Percentiles rank a stretch among this genome's conserved stretches.
These are phyloP conservation scores for Sus scrofa DNA, from an alignment of 2,113 vertebrate species.

Conservation along the genomic window T2T-Sscrofa CM000813.6:160778001-160778500, in stretches of 20 bases:
- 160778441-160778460: no score
- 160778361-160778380: not conserved
- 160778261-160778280: not conserved
- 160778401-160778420: not conserved
- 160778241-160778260: not conserved
- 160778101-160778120: not conserved
- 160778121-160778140: not conserved
- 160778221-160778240: not conserved
- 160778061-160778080: not conserved
- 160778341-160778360: no score
- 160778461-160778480: not conserved
- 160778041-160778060: not conserved
- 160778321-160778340: not conserved
- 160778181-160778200: not conserved
- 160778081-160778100: not conserved
- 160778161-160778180: not conserved
- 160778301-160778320: not conserved
- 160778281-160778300: no score
- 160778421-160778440: no score
- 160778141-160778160: not conserved
- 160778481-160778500: not conserved
- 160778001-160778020: not conserved
- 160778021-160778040: no score
- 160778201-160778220: not conserved
- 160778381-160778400: not conserved